Evolutionary conservation across 2,888 invertebrate species (phyloP).

Genomic region (Habrosyne pyritoides): DNA sequence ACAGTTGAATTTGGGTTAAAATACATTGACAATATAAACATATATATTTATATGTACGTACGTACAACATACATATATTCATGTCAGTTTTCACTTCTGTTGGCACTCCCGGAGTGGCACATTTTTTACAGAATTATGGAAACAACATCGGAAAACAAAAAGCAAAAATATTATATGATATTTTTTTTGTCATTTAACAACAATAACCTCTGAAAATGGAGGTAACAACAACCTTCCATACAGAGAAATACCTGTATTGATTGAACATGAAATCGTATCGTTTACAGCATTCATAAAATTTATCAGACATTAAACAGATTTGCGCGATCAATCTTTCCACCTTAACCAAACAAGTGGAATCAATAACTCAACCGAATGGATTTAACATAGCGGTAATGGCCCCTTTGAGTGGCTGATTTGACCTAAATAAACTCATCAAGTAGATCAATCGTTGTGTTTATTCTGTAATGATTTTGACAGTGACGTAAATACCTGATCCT

Average conservation of each 20-base stretch:
- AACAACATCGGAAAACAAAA: too few species aligned
- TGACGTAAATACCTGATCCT: not conserved
- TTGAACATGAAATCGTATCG: not conserved
- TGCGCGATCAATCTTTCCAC: conserved; percentile 31
- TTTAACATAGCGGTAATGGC: conserved; percentile 33
- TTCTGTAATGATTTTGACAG: not conserved
- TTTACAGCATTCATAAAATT: not conserved
- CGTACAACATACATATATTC: too few species aligned
- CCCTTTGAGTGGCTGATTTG: conserved; percentile 34
- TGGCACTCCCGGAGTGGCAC: too few species aligned
- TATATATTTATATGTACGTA: too few species aligned
- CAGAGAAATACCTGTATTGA: not conserved
- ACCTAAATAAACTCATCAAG: conserved; percentile 31
- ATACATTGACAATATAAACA: too few species aligned
- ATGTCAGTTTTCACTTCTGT: too few species aligned
- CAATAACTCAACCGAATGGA: conserved; percentile 20
- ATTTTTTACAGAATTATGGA: too few species aligned
- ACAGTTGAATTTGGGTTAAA: too few species aligned
- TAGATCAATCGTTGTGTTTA: conserved; percentile 29
- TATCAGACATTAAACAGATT: conserved; percentile 21
- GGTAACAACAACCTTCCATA: too few species aligned
- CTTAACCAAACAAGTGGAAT: conserved; percentile 31
- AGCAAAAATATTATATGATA: too few species aligned
- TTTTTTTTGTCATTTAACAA: too few species aligned
- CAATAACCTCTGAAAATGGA: too few species aligned